Evolutionary conservation across 2,797 vertebrate genomes (phyloP).

Genomic region (Lacerta agilis): DNA sequence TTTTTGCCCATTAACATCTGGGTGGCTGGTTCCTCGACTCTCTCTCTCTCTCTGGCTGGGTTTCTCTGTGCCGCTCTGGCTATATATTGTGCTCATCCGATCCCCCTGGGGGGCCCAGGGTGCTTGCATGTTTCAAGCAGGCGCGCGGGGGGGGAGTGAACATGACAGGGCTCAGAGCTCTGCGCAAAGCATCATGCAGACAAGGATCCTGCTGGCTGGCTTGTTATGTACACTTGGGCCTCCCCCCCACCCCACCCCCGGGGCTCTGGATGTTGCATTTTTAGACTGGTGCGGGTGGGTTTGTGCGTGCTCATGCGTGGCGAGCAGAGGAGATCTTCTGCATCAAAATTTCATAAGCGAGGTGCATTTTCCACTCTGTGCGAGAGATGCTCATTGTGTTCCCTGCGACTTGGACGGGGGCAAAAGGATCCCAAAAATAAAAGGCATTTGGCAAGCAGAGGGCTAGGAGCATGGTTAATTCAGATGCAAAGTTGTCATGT

Average conservation of each 20-base stretch:
- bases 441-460: not conserved
- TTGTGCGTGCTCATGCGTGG: too few relatives aligned
- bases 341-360: too few relatives aligned
- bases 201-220: too few relatives aligned
- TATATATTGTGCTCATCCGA: not conserved
- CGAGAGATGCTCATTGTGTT: not conserved
- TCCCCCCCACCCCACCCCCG: not conserved
- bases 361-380: not conserved
- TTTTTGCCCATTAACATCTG: not conserved
- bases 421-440: not conserved
- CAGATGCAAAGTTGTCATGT: not conserved
- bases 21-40: not conserved
- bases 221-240: not conserved
- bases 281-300: not conserved
- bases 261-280: not conserved
- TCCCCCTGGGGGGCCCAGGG: not conserved
- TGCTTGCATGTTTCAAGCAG: not conserved
- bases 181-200: not conserved
- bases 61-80: not conserved
- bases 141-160: accelerated
- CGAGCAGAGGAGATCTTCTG: not conserved
- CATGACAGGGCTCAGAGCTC: not conserved
- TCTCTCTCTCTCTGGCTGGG: not conserved
- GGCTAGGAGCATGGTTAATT: not conserved
- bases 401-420: not conserved